Conservation (phyloP, 2,888 invertebrate genomes). For the Thymelicus lineola region DNA sequence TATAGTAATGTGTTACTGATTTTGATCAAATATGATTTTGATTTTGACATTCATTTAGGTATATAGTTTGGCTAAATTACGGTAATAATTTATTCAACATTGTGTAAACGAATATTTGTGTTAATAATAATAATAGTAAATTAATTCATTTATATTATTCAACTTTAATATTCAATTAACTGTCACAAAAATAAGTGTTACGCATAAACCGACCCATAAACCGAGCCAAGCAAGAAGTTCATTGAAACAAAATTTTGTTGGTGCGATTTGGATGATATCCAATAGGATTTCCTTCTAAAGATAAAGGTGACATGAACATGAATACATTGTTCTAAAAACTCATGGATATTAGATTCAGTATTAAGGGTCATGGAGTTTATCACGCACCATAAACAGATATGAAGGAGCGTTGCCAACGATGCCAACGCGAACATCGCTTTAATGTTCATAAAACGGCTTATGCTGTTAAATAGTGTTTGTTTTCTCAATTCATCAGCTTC, state of each 20-base stretch:
- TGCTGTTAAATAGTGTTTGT: constrained; percentile 17
- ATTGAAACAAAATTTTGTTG: constrained; percentile 30
- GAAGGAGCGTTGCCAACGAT: constrained; percentile 31
- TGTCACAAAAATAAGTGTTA: not conserved
- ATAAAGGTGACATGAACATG: constrained; percentile 34
- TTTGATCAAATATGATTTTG: no score
- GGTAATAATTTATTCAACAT: no score
- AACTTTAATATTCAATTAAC: no score
- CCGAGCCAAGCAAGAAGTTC: not conserved
- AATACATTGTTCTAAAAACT: constrained; percentile 27
- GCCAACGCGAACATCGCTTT: no score
- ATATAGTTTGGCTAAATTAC: no score
- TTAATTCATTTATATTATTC: no score
- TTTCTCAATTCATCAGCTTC: constrained; percentile 8
- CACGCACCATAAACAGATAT: constrained; percentile 24
- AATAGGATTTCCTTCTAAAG: constrained; percentile 29
- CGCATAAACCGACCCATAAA: constrained; percentile 12
- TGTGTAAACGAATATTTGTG: no score
- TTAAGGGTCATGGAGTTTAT: constrained; percentile 33
- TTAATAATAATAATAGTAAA: no score
- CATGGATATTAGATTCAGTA: constrained; percentile 31
- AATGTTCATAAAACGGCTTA: constrained; percentile 7
- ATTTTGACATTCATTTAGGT: no score
- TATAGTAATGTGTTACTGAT: no score
- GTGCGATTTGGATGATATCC: constrained; percentile 23